Percentiles rank a stretch among this genome's conserved stretches.
Conservation (phyloP, 1,140 invertebrate genomes). For the Apis laboriosa region DNA sequence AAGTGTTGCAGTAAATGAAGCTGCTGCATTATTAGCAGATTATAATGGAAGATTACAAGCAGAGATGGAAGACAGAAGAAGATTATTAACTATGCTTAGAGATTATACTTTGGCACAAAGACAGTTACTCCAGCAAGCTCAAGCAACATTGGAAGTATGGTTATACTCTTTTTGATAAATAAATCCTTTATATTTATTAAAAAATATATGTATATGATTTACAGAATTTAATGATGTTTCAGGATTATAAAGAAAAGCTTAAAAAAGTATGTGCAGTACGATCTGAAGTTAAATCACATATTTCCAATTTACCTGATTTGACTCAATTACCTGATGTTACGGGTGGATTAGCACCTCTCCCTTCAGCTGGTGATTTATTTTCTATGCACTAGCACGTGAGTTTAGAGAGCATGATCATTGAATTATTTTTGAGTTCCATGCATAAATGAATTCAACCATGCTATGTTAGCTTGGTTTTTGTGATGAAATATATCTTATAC, state of each 20-base stretch:
- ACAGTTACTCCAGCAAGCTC: constrained; percentile 91
- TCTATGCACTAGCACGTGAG: constrained; percentile 80
- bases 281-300: constrained; percentile 94
- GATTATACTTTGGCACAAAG: constrained; percentile 93
- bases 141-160: constrained; percentile 91
- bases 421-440: constrained; percentile 41
- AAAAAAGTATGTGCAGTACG: constrained; percentile 91
- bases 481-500: constrained; percentile 28
- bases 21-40: constrained; percentile 90
- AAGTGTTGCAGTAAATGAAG: constrained; percentile 91
- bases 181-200: background rate
- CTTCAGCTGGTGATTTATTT: constrained; percentile 96
- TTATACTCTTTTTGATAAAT: constrained; percentile 13
- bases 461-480: constrained; percentile 50
- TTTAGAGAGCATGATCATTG: constrained; percentile 23
- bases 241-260: constrained; percentile 94
- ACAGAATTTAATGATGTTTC: constrained; percentile 68
- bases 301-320: constrained; percentile 95
- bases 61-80: constrained; percentile 94
- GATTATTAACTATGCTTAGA: constrained; percentile 91
- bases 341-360: constrained; percentile 93
- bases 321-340: constrained; percentile 94
- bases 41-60: constrained; percentile 93
- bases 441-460: constrained; percentile 32
- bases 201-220: background rate